Conservation (phyloP, 2,797 vertebrate species). For the Gephyroberyx darwinii region DNA sequence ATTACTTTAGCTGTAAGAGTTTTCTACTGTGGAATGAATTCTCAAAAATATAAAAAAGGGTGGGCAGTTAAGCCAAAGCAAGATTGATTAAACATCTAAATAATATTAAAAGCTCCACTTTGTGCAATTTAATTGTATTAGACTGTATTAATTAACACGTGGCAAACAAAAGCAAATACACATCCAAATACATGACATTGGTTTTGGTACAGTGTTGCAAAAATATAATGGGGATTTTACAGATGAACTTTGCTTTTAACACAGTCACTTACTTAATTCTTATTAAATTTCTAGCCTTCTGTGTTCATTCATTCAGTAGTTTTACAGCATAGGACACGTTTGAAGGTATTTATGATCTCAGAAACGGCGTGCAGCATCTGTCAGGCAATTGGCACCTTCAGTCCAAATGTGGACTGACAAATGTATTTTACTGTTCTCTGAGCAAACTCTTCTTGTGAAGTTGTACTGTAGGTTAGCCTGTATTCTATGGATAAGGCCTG, state of each 20-base stretch:
- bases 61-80: neutral
- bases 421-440: neutral
- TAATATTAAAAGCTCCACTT: neutral
- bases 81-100: neutral
- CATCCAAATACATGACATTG: neutral
- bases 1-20: slow-evolving; percentile 25
- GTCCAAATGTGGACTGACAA: neutral
- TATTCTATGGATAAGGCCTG: neutral
- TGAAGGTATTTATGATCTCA: neutral
- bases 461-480: neutral
- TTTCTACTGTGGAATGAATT: slow-evolving; percentile 4
- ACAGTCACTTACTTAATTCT: neutral
- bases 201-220: neutral
- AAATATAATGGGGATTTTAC: neutral
- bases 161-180: neutral
- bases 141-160: neutral
- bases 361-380: slow-evolving; percentile 3
- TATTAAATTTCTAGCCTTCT: neutral
- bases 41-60: slow-evolving; percentile 11
- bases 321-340: neutral
- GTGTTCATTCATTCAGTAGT: neutral
- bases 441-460: neutral
- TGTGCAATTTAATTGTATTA: neutral
- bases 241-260: neutral
- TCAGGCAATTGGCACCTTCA: neutral